These are phyloP conservation scores for Misgurnus anguillicaudatus DNA, from an alignment of 2,113 vertebrate species.

Conservation along the genomic window DNA sequence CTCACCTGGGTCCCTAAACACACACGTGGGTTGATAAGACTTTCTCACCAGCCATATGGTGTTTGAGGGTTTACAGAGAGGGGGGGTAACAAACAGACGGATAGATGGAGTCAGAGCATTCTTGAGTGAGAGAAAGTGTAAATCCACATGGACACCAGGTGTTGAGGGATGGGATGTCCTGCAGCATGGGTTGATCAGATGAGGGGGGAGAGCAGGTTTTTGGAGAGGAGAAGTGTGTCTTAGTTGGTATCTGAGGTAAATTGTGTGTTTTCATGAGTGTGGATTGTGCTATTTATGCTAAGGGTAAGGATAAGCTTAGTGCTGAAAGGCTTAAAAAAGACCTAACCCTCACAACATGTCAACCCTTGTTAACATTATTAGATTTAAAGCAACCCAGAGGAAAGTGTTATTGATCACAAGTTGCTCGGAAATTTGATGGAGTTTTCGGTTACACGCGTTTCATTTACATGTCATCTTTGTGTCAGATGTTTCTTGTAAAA, in stretches of 20 bases:
- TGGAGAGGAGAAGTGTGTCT: neutral
- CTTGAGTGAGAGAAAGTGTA: slow-evolving; percentile 6
- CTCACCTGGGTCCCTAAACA: neutral
- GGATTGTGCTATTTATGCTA: no score
- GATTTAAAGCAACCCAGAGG: no score
- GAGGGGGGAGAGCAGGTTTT: neutral
- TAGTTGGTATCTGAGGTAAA: neutral
- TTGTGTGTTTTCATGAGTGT: neutral
- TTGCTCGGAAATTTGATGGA: no score
- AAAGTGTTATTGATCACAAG: no score
- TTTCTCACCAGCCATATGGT: slow-evolving; percentile 13
- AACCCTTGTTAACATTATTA: no score
- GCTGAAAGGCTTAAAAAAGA: no score
- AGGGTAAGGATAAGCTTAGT: no score
- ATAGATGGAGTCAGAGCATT: neutral
- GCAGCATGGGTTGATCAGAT: neutral
- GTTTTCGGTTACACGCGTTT: no score
- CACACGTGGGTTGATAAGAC: slow-evolving; percentile 14
- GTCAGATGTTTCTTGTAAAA: no score
- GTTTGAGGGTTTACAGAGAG: neutral
- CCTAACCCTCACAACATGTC: no score
- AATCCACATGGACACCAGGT: slow-evolving; percentile 40
- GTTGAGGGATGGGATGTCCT: slow-evolving; percentile 35
- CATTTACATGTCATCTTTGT: no score
- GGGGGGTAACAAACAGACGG: neutral